Conservation (phyloP, 2,797 vertebrate genomes). For the Babyrousa celebensis region DNA sequence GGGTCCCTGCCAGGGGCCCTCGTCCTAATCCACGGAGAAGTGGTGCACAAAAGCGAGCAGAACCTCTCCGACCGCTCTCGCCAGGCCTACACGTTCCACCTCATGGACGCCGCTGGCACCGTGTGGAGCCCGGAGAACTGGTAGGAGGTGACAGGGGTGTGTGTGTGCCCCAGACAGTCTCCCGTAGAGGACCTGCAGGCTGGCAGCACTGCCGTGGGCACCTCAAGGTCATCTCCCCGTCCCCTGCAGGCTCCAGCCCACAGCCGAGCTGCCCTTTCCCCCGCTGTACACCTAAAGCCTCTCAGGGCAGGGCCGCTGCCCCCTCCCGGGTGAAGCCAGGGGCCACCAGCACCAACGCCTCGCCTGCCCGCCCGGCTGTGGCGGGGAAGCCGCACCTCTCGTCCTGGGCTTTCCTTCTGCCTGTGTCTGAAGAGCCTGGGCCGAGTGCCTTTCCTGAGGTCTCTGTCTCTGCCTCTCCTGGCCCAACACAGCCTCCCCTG, state of each 20-base stretch:
- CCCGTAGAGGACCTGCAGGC: background rate
- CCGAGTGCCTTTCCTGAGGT: background rate
- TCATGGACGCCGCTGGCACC: slow-evolving; percentile 96
- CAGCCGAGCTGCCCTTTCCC: slow-evolving; percentile 95
- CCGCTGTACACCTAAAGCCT: slow-evolving; percentile 91
- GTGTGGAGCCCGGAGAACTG: slow-evolving; percentile 97
- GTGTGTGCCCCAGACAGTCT: background rate
- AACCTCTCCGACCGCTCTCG: slow-evolving; percentile 95
- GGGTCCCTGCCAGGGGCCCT: slow-evolving; percentile 91
- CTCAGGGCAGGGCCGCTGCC: fast-evolving
- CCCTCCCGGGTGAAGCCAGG: fast-evolving
- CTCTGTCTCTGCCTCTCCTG: background rate
- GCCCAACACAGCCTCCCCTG: background rate
- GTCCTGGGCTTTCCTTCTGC: background rate
- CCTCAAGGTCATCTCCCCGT: slow-evolving; percentile 12
- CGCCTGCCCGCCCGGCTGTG: fast-evolving
- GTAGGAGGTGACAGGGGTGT: slow-evolving; percentile 90
- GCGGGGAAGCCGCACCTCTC: fast-evolving
- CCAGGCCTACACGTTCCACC: slow-evolving; percentile 96
- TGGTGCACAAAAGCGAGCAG: slow-evolving; percentile 96
- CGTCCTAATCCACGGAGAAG: slow-evolving; percentile 96
- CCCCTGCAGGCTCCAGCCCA: slow-evolving; percentile 96
- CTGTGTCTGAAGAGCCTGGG: background rate
- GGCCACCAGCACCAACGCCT: background rate
- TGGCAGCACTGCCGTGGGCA: background rate